These are phyloP conservation scores for Paedocypris sp. DNA, from an alignment of 2,113 vertebrate species.

Conservation along the genomic window DNA sequence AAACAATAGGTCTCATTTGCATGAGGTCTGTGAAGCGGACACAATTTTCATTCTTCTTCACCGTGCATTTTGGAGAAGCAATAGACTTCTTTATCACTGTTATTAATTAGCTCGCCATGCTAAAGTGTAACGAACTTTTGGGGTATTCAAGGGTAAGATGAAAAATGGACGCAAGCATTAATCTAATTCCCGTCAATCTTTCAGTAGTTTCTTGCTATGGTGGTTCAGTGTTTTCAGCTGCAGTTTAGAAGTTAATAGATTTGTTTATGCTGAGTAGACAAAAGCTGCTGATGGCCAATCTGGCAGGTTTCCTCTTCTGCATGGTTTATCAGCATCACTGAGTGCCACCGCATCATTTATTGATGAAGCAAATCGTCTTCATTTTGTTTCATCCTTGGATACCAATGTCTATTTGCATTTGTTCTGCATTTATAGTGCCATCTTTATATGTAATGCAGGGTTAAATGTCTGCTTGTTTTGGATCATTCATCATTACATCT, in stretches of 20 bases:
- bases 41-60: constrained; percentile 12
- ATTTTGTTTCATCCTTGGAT: background rate
- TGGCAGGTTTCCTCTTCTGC: background rate
- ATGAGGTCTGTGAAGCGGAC: constrained; percentile 9
- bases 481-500: constrained; percentile 45
- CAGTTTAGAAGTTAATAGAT: constrained; percentile 24
- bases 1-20: constrained; percentile 28
- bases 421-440: constrained; percentile 51
- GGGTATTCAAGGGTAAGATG: background rate
- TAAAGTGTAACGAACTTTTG: constrained; percentile 16
- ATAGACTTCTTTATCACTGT: constrained; percentile 13
- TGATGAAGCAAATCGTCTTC: constrained; percentile 4
- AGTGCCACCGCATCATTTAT: background rate
- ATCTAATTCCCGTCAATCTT: constrained; percentile 10
- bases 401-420: constrained; percentile 6
- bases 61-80: constrained; percentile 4
- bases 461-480: constrained; percentile 50
- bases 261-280: background rate
- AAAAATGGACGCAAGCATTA: too few relatives aligned
- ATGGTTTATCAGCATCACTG: background rate
- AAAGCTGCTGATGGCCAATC: background rate
- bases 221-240: constrained; percentile 28
- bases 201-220: constrained; percentile 15
- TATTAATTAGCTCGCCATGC: background rate
- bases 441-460: constrained; percentile 11